phyloP scores from a whole-genome alignment of 2,113 vertebrate genomes.

The Ranitomeya imitator region DNA sequence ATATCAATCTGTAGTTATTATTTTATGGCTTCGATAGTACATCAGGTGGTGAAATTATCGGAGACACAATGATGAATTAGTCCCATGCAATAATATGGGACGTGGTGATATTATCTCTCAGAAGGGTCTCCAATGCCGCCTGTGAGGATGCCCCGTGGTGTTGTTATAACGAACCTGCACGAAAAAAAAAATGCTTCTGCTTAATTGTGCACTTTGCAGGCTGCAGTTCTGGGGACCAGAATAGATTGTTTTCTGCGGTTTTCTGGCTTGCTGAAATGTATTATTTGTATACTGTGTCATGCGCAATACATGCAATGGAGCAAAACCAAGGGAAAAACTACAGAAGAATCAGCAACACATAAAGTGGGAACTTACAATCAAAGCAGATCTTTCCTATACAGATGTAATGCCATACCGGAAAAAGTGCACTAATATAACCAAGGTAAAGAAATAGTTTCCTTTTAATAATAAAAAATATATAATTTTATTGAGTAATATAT shows the following conservation, averaged over 20 bases:
- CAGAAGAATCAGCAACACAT: not conserved
- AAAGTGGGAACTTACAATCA: not conserved
- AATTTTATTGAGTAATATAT: too few relatives aligned
- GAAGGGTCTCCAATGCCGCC: not conserved
- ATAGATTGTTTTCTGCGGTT: constrained; percentile 30
- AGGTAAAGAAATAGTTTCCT: too few relatives aligned
- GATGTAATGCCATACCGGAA: too few relatives aligned
- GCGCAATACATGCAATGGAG: constrained; percentile 16
- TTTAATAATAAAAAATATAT: too few relatives aligned
- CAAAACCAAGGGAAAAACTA: constrained; percentile 1
- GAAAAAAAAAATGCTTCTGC: constrained; percentile 17
- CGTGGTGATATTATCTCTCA: constrained; percentile 14
- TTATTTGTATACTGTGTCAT: not conserved
- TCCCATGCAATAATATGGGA: constrained; percentile 24
- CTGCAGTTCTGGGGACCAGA: constrained; percentile 7
- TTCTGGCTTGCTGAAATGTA: not conserved
- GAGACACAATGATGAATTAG: constrained; percentile 11
- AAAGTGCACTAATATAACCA: too few relatives aligned
- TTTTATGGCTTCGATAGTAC: constrained; percentile 2
- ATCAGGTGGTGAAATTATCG: constrained; percentile 35
- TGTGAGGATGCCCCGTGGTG: constrained; percentile 18
- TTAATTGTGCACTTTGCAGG: constrained; percentile 33
- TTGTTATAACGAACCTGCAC: constrained; percentile 11
- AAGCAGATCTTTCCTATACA: not conserved
- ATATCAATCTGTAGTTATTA: constrained; percentile 17